Base-by-base conservation (phyloP, 1,140 invertebrate species). In the Nymphalis io region DNA sequence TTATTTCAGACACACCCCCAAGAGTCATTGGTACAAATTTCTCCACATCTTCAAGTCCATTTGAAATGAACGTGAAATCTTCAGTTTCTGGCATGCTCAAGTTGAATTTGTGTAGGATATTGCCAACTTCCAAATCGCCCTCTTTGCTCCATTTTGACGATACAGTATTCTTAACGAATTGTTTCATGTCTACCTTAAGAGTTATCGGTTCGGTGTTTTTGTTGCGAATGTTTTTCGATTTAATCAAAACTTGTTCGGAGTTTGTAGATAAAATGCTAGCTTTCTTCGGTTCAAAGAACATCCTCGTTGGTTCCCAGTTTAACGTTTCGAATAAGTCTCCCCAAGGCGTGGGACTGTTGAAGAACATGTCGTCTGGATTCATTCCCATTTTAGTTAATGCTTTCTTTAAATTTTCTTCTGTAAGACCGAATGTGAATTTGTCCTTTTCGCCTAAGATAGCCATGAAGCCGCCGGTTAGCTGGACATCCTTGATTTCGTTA, bases 321-420 rank as follows among this genome's bases (percentile, higher is more conserved):
- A 74, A 74, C 0, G 69, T 72, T 21, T 60, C 55, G 57, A 78
- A 83, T 0, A 84, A 61, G 60, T 82, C 83, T 0, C 75, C 76
- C 76, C 76, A 84, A 3, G 79, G 78, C 0, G 82, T 84, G 0
- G 82, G 81, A 55, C 79, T 81, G n/a, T 51, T 73, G 1, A 82
- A 3, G 60, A 66, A 84, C 3, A 76, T 76, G 53, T 80, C 72
- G n/a, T 72, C 74, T 0, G 82, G 82, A 16, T 48, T 55, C 4
- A 20, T 33, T 2, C 75, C 79, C 23, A 78, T 73, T 62, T 74
- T 74, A 20, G 48, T 20, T 15, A 78, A 60, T 3, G 76, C 70
- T 38, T 68, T 69, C 46, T 78, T 80, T 12, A 82, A 21, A 13
- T 59, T 74, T 10, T 60, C 60, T 6, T 82, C 80, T 1, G 20